phyloP scores from a whole-genome alignment of 2,113 vertebrate genomes.

The Ivindomyrus marchei region DNA sequence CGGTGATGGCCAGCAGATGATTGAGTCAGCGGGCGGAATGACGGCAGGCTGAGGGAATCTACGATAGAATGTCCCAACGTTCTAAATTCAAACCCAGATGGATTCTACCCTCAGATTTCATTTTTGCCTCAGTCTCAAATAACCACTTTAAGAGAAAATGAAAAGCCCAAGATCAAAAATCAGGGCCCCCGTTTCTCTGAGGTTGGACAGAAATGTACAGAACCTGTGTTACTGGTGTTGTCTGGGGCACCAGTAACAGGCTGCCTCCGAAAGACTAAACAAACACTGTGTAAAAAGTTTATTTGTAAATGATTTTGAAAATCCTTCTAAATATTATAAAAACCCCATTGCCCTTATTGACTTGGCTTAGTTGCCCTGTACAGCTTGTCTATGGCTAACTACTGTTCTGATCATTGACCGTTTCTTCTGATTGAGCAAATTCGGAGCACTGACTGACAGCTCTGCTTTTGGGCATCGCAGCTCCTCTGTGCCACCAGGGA shows the following conservation, averaged over 20 bases:
- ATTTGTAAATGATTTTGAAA: neutral
- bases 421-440: neutral
- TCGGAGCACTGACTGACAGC: neutral
- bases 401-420: neutral
- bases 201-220: neutral
- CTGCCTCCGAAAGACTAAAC: neutral
- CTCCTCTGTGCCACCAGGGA: neutral
- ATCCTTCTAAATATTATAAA: neutral
- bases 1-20: conserved; percentile 9
- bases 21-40: conserved; percentile 12
- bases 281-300: neutral
- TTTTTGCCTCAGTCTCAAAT: conserved; percentile 17
- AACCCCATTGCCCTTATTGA: neutral
- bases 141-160: conserved; percentile 13
- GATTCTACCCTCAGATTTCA: conserved; percentile 17
- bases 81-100: conserved; percentile 9
- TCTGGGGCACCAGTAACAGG: neutral
- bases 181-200: neutral
- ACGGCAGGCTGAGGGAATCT: neutral
- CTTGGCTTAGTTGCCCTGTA: neutral
- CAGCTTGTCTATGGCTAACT: neutral
- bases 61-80: conserved; percentile 6
- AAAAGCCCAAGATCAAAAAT: conserved; percentile 10
- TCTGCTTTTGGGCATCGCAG: neutral
- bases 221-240: neutral